phyloP scores from a whole-genome alignment of 2,888 invertebrate species.

The Chymomyza amoena region DNA sequence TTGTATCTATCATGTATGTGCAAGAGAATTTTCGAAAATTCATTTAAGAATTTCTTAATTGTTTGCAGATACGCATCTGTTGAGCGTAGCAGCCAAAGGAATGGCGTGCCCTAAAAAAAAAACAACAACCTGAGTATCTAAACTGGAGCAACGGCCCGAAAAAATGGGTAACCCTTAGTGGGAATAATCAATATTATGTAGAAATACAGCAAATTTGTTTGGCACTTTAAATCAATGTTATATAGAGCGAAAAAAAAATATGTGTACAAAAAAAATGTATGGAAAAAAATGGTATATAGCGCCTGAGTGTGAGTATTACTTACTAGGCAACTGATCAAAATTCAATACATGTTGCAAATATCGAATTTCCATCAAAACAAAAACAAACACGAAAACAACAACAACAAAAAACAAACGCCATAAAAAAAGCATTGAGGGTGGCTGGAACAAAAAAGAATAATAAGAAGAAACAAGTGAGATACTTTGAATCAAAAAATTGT shows the following conservation, averaged over 20 bases:
- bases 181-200: constrained; percentile 36
- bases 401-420: constrained; percentile 36
- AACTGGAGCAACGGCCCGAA: constrained; percentile 14
- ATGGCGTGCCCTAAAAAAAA: background rate
- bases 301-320: constrained; percentile 41
- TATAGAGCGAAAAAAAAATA: background rate
- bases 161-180: constrained; percentile 17
- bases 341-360: constrained; percentile 71
- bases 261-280: background rate
- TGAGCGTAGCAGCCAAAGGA: constrained; percentile 1
- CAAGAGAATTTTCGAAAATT: constrained; percentile 60
- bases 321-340: constrained; percentile 65
- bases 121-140: background rate
- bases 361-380: constrained; percentile 71
- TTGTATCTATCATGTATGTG: constrained; percentile 5
- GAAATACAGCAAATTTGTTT: constrained; percentile 35
- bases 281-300: background rate
- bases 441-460: constrained; percentile 21
- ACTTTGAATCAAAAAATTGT: background rate
- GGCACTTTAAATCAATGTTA: constrained; percentile 58
- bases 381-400: constrained; percentile 28
- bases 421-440: constrained; percentile 65
- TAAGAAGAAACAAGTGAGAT: background rate
- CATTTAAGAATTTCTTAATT: constrained; percentile 72
- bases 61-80: constrained; percentile 69